Conservation (phyloP, 2,113 vertebrate genomes). For the Charadrius vociferus region DNA sequence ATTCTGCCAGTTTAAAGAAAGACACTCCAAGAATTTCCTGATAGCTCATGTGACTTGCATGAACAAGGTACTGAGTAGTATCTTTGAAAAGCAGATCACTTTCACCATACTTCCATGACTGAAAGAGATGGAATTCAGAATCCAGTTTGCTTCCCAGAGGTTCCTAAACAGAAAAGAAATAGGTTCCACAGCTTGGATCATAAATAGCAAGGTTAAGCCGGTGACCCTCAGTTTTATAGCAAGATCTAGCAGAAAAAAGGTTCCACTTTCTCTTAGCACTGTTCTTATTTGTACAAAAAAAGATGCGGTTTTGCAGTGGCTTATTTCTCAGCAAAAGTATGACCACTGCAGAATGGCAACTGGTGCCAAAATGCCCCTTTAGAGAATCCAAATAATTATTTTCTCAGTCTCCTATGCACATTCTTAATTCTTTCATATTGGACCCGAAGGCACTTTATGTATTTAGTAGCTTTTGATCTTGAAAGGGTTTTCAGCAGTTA, state of each 20-base stretch:
- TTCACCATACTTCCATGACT: slow-evolving; percentile 82
- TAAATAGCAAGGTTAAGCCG: not conserved
- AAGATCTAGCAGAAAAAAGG: not conserved
- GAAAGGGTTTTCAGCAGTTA: not conserved
- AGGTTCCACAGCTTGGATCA: not conserved
- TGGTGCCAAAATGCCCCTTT: not conserved
- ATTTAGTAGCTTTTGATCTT: not conserved
- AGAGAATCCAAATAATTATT: not conserved
- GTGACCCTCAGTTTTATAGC: not conserved
- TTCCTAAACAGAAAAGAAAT: slow-evolving; percentile 71
- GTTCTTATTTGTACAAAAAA: not conserved
- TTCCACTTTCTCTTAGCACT: not conserved
- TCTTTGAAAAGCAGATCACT: slow-evolving; percentile 91
- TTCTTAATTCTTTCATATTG: not conserved
- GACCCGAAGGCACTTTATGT: not conserved
- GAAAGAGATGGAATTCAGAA: slow-evolving; percentile 82
- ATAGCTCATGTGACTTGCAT: slow-evolving; percentile 79
- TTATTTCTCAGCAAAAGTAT: not conserved
- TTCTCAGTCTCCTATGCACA: not conserved
- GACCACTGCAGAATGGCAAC: not conserved
- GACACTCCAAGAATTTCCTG: slow-evolving; percentile 81
- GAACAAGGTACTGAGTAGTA: slow-evolving; percentile 78
- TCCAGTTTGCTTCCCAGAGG: slow-evolving; percentile 69
- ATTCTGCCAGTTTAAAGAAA: slow-evolving; percentile 79
- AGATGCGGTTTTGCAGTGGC: not conserved